Conservation (phyloP, 2,113 vertebrate species). For the Amblyornis subalaris region DNA sequence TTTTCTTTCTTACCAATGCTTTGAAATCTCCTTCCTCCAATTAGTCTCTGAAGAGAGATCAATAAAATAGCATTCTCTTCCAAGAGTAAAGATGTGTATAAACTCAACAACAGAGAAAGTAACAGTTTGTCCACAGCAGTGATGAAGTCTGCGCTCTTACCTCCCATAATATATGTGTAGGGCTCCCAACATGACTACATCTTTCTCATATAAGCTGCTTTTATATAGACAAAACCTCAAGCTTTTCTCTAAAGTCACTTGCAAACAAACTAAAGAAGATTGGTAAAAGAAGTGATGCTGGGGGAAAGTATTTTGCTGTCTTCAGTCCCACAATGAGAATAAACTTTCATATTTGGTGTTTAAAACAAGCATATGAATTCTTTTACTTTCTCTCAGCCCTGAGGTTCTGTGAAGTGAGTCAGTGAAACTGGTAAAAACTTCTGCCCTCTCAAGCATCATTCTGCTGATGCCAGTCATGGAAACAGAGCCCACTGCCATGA, state of each 20-base stretch:
- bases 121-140: background rate
- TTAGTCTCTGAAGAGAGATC: background rate
- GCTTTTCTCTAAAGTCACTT: background rate
- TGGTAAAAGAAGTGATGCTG: background rate
- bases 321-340: background rate
- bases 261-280: background rate
- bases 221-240: background rate
- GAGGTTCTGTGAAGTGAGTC: background rate
- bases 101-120: background rate
- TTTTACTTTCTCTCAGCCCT: background rate
- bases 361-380: background rate
- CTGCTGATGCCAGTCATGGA: background rate
- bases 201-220: background rate
- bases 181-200: background rate
- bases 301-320: background rate
- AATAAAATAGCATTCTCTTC: background rate
- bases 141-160: background rate
- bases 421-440: background rate
- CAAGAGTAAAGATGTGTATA: background rate
- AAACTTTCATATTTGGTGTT: background rate
- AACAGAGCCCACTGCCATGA: background rate
- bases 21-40: slow-evolving; percentile 13
- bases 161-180: background rate
- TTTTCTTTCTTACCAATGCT: background rate
- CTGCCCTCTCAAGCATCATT: background rate